A percentile compares a stretch with the other conserved stretches of the same genome.
phyloP scores from a whole-genome alignment of 2,797 vertebrate genomes.

The Stomatorhinus walkeri region DNA sequence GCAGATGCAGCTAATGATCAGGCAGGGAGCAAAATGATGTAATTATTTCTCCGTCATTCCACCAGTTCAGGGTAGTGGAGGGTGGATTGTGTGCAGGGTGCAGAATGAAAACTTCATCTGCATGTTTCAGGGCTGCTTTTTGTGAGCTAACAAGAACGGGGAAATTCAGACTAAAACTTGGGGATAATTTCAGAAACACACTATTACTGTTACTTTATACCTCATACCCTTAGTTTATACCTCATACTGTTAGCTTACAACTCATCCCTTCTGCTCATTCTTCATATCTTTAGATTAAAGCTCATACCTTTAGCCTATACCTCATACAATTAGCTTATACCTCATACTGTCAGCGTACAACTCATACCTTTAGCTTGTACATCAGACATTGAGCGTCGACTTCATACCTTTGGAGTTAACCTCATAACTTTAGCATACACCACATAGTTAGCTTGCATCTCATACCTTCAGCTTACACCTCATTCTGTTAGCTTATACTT shows the following conservation, averaged over 20 bases:
- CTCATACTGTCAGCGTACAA: background rate
- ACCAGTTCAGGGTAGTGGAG: background rate
- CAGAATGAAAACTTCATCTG: background rate
- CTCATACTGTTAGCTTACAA: no score
- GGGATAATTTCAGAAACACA: background rate
- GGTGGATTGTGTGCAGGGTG: background rate
- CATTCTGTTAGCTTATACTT: background rate
- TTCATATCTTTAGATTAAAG: background rate
- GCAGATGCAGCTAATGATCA: background rate
- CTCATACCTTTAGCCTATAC: background rate
- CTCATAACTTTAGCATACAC: background rate
- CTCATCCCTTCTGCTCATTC: no score
- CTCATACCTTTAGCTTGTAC: background rate
- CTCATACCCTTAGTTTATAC: background rate
- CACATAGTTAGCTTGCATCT: background rate
- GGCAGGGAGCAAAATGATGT: constrained; percentile 10
- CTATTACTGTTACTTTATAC: background rate
- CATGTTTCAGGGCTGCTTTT: background rate
- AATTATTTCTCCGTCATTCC: background rate
- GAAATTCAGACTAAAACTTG: background rate
- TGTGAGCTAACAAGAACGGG: background rate
- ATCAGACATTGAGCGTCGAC: background rate
- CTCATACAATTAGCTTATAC: background rate
- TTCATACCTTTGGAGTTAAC: background rate
- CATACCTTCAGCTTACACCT: background rate